Base-by-base conservation (phyloP, 2,888 invertebrate species). In the Agrochola lychnidis region DNA sequence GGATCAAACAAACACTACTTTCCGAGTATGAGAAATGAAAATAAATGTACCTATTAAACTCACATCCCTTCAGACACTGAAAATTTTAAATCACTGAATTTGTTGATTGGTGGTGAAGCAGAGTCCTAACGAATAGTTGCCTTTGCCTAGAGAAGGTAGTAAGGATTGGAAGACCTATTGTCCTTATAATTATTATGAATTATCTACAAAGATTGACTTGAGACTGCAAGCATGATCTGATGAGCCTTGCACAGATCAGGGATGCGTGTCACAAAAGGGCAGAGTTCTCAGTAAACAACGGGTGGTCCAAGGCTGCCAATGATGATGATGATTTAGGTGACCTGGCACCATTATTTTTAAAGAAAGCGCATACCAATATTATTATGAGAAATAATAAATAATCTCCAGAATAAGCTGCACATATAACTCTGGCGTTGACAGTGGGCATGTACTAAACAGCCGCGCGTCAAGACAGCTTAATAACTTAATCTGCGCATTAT, bases 401-500 rank as follows among this genome's bases (percentile, higher is more conserved):
- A 2, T n/a, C 56, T n/a, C 62, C 72, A 67, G 83, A 81, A 83
- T 83, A 77, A 66, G 69, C 40, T 25, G 40, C 19, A n/a, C 61
- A 57, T 75, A 69, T 78, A 63, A 73, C 73, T 78, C n/a, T n/a
- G 66, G 66, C 69, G 78, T 61, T 79, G 76, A 79, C 81, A 81
- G 75, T 59, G 48, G 42, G 68, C 73, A 64, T 78, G 73, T 73
- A 76, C 73, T 78, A 77, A 85, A 80, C 83, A 85, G 78, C 70
- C 77, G 76, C 80, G 78, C 73, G 83, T 84, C 82, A 77, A 84
- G 89, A 89, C 89, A 86, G 76, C 83, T 85, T 89, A 88, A 89
- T 88, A 85, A 87, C 89, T 89, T 89, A 87, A 89, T 89, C 87
- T 73, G 80, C 78, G 79, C 68, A 59, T 81, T 88, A 88, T 87